Evolutionary conservation across 53 echinoderm and acorn worm genomes (phyloP).

Genomic region (Paracentrotus lividus): DNA sequence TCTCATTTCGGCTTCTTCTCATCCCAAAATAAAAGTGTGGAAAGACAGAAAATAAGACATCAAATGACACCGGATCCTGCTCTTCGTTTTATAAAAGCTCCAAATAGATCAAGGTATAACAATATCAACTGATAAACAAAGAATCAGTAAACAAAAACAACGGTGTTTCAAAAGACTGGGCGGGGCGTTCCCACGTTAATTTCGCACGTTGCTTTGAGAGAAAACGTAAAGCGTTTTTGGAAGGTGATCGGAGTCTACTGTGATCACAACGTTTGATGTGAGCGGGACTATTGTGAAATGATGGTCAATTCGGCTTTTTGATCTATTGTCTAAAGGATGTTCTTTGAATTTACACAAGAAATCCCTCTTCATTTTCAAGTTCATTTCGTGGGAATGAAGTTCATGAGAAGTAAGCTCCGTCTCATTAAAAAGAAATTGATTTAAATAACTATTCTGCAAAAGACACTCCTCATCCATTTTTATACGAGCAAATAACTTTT

Average conservation of each 20-base stretch:
- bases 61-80: background rate
- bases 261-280: background rate
- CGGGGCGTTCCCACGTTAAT: background rate
- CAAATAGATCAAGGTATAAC: background rate
- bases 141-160: background rate
- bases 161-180: background rate
- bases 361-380: background rate
- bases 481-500: no score
- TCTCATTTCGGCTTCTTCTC: background rate
- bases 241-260: background rate
- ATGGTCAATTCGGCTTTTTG: conserved; percentile 2
- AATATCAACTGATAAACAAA: background rate
- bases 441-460: no score
- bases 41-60: background rate
- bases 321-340: background rate
- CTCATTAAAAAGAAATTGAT: no score
- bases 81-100: background rate
- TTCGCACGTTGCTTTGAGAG: background rate
- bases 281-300: background rate
- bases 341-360: background rate
- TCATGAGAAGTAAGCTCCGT: background rate
- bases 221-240: background rate
- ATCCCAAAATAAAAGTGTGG: background rate
- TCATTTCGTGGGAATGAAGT: conserved; percentile 4
- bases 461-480: no score